phyloP scores from a whole-genome alignment of 2,113 vertebrate genomes.

The Melanostigma gelatinosum region DNA sequence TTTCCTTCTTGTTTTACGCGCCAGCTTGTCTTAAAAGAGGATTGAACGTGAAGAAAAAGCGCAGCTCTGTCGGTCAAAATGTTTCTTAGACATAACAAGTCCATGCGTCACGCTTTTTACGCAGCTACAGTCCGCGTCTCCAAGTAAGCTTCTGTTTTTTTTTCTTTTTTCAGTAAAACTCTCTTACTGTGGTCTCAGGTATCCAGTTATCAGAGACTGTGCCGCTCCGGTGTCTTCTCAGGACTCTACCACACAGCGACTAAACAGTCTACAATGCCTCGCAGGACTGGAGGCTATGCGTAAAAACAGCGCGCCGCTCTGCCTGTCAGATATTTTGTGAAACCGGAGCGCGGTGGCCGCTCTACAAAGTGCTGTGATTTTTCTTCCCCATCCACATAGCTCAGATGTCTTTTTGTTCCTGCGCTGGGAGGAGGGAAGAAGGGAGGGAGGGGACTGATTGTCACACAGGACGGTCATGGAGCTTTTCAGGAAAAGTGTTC shows the following conservation, averaged over 20 bases:
- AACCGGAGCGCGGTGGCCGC: conserved; percentile 72
- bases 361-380: conserved; percentile 64
- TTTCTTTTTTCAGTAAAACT: background rate
- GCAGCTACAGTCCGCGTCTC: conserved; percentile 46
- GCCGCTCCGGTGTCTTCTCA: conserved; percentile 45
- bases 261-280: conserved; percentile 46
- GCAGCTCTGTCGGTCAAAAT: conserved; percentile 3
- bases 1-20: conserved; percentile 19
- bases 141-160: conserved; percentile 8
- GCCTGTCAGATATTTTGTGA: conserved; percentile 73
- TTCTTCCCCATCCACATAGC: conserved; percentile 69
- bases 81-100: conserved; percentile 4
- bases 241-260: conserved; percentile 38
- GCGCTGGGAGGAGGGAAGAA: conserved; percentile 37
- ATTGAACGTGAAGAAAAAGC: background rate
- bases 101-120: conserved; percentile 58
- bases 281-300: conserved; percentile 65
- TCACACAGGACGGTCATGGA: conserved; percentile 49
- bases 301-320: conserved; percentile 70
- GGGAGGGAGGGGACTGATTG: conserved; percentile 41
- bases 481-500: conserved; percentile 30
- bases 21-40: background rate
- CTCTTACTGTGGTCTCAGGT: conserved; percentile 36
- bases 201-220: conserved; percentile 51
- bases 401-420: conserved; percentile 78